A percentile compares a stretch with the other conserved stretches of the same genome.
These are phyloP conservation scores for Anguilla obscura DNA, from an alignment of 2,797 vertebrate genomes.

Conservation along the genomic window DNA sequence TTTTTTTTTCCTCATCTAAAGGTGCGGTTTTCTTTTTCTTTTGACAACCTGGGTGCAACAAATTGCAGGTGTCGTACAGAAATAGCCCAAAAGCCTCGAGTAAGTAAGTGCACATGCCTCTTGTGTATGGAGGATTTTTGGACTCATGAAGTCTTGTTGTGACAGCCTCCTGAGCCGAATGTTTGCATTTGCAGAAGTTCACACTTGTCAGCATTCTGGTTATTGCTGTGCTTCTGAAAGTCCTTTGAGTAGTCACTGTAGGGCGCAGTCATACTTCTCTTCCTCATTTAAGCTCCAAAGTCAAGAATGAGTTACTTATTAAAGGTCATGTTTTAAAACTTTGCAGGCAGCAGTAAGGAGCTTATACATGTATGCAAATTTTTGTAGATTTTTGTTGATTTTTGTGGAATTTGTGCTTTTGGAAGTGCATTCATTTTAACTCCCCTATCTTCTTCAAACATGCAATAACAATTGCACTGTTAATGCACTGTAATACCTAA, in stretches of 20 bases:
- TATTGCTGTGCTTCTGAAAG: neutral
- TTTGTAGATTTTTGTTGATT: neutral
- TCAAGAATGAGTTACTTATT: neutral
- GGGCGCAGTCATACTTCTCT: neutral
- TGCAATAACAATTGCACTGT: neutral
- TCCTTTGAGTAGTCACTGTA: neutral
- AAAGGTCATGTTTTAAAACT: neutral
- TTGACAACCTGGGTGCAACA: neutral
- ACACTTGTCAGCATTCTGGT: neutral
- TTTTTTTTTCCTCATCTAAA: neutral
- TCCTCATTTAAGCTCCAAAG: slow-evolving; percentile 27
- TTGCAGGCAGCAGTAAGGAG: neutral
- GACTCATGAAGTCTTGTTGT: neutral
- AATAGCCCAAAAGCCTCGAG: neutral
- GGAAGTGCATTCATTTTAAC: neutral
- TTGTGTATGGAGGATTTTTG: neutral
- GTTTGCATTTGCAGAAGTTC: neutral
- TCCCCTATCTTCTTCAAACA: neutral
- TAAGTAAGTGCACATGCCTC: neutral
- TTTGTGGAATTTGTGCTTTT: neutral
- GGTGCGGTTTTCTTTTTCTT: neutral
- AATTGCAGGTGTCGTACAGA: neutral
- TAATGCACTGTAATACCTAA: neutral
- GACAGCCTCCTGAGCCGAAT: neutral
- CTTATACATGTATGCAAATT: neutral